phyloP scores from a whole-genome alignment of 2,797 vertebrate genomes.

The Arrhamphus sclerolepis region DNA sequence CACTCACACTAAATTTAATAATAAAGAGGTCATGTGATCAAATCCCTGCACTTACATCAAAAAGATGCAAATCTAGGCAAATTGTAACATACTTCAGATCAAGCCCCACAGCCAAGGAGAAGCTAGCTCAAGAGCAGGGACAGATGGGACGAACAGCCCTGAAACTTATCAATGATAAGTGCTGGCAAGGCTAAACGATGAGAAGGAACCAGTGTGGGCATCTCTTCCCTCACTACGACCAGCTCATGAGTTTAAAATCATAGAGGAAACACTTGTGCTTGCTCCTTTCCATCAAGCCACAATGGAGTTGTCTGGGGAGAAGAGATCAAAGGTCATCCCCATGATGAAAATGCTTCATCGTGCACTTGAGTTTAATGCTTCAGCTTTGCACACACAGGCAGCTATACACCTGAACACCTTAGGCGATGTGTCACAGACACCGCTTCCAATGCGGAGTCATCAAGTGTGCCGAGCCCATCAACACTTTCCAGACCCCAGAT shows the following conservation, averaged over 20 bases:
- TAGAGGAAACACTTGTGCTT: not conserved
- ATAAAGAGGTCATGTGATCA: constrained; percentile 7
- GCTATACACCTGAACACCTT: not conserved
- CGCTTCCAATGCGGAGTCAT: not conserved
- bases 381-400: not conserved
- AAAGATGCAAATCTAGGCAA: not conserved
- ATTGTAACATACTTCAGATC: not conserved
- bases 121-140: constrained; percentile 7
- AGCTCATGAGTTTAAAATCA: not conserved
- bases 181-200: not conserved
- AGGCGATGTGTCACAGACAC: not conserved
- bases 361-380: not conserved
- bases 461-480: not conserved
- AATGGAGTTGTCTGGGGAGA: not conserved
- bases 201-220: constrained; percentile 3
- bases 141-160: not conserved
- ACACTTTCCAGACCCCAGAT: not conserved
- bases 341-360: not conserved
- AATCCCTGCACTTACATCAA: not conserved
- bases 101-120: not conserved
- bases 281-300: constrained; percentile 8
- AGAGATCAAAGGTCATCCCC: not conserved
- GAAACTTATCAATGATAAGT: constrained; percentile 2
- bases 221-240: constrained; percentile 8
- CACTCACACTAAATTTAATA: not conserved